These are phyloP conservation scores for Actinernus sp. DNA, from an alignment of 92 coral and sea anemone species.

Conservation along the genomic window DNA sequence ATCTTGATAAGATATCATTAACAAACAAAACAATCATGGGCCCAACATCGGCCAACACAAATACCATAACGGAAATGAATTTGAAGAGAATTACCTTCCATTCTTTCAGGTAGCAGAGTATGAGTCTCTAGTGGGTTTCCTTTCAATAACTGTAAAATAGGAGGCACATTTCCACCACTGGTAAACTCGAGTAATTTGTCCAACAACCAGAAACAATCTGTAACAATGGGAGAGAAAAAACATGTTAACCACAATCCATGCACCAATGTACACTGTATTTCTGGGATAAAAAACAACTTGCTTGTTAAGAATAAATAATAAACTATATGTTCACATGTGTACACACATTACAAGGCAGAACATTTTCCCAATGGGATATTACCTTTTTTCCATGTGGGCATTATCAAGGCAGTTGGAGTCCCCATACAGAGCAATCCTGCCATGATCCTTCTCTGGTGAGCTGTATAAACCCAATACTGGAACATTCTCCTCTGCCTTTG, in stretches of 20 bases:
- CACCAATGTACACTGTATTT: no score
- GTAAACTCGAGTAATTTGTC: constrained; percentile 86
- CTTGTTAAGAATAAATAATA: no score
- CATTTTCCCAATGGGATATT: no score
- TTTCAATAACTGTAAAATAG: constrained; percentile 62
- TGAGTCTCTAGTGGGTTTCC: constrained; percentile 46
- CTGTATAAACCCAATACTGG: constrained; percentile 89
- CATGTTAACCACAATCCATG: not conserved
- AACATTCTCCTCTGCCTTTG: constrained; percentile 80
- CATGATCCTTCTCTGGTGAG: constrained; percentile 56
- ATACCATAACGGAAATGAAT: no score
- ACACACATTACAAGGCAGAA: no score
- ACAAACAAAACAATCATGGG: no score
- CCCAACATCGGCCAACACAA: no score
- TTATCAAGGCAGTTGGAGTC: constrained; percentile 97
- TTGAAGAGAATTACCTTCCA: no score
- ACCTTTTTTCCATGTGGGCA: constrained; percentile 98
- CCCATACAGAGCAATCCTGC: constrained; percentile 92
- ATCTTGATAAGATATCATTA: no score
- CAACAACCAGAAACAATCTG: constrained; percentile 97
- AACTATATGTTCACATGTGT: no score
- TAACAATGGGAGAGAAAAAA: not conserved
- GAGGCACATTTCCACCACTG: constrained; percentile 53
- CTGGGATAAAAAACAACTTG: no score
- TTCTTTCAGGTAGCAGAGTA: constrained; percentile 84